Base-by-base conservation (phyloP, 2,797 vertebrate species). In the Chelon auratus region DNA sequence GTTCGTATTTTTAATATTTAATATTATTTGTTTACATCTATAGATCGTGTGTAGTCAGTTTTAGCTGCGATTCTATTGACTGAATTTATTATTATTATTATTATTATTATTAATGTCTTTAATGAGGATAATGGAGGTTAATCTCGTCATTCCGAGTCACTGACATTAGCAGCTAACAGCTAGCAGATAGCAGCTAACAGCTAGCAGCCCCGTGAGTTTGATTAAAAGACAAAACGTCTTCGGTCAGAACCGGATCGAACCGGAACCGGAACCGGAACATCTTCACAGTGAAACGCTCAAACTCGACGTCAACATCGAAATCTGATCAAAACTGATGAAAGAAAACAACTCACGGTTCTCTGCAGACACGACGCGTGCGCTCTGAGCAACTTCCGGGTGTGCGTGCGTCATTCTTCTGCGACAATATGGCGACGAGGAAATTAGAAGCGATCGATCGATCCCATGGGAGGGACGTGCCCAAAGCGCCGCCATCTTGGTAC, bases 261-360 rank as follows among this genome's bases (percentile, higher is more conserved):
- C 40, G 40, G 42, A 3, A 15, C 40, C 40, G 40, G 42, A 3
- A 2, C 12, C 13, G 2, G 18, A 40, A 37, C 9, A 33, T 33
- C 30, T 33, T 33, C 26, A 30, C 20, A 26, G 10, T 0, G 14
- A 48, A 73, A 30, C 5, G 5, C 0, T 1, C 3, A 20, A 42
- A 45, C 3, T 2, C 7, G 4, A 20, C 0, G 0, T 10, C 8
- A 45, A 37, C 14, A 3, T 5, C 1, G 12, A 18, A 54, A 15
- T 8, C 5, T 5, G 5, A 2, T 4, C 0, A 7, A 43, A 47
- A n/a, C 6, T 20, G 0, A 4, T 30, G 53, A 67, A 55, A 22
- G 18, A 18, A 53, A 30, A 54, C 6, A 53, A 77, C 83, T 84
- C 24, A 83, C 86, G 4, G 24, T 12, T 11, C 12, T 48, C 42